phyloP scores from a whole-genome alignment of 2,888 invertebrate species.

The Xestia ashworthii region DNA sequence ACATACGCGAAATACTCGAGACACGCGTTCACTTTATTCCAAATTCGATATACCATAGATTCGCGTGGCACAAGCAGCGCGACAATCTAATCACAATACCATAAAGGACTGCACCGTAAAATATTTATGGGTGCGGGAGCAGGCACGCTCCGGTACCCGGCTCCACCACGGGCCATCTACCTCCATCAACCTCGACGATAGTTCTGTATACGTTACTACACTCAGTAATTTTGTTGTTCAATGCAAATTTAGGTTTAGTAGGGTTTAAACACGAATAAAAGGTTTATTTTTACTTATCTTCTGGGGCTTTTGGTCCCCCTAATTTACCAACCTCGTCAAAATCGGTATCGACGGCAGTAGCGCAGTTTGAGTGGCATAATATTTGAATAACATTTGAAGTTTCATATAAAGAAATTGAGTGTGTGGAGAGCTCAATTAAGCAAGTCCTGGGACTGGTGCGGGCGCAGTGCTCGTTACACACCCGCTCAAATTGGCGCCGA shows the following conservation, averaged over 20 bases:
- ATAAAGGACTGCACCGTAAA: conserved; percentile 86
- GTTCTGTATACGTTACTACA: conserved; percentile 61
- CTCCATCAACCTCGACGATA: conserved; percentile 69
- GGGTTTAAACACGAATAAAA: conserved; percentile 54
- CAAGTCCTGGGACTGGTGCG: conserved; percentile 80
- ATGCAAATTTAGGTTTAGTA: conserved; percentile 61
- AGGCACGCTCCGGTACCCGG: conserved; percentile 82
- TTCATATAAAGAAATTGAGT: conserved; percentile 79
- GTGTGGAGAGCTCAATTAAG: conserved; percentile 80
- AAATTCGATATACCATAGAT: conserved; percentile 83
- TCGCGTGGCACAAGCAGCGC: conserved; percentile 77
- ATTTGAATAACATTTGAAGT: conserved; percentile 65
- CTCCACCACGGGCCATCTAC: conserved; percentile 73
- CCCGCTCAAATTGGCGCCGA: conserved; percentile 84
- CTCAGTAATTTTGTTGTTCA: conserved; percentile 56
- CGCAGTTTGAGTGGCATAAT: conserved; percentile 41
- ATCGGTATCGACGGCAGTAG: neutral
- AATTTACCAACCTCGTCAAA: conserved; percentile 7
- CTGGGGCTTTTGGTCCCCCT: neutral
- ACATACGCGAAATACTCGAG: conserved; percentile 69
- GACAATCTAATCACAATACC: conserved; percentile 86
- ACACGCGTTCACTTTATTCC: conserved; percentile 77
- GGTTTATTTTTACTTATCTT: conserved; percentile 36
- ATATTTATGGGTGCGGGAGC: conserved; percentile 84
- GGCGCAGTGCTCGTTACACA: conserved; percentile 82